Percentiles rank a stretch among this genome's conserved stretches.
Evolutionary conservation across 2,888 invertebrate species (phyloP).

Genomic region (Iphiclides podalirius): DNA sequence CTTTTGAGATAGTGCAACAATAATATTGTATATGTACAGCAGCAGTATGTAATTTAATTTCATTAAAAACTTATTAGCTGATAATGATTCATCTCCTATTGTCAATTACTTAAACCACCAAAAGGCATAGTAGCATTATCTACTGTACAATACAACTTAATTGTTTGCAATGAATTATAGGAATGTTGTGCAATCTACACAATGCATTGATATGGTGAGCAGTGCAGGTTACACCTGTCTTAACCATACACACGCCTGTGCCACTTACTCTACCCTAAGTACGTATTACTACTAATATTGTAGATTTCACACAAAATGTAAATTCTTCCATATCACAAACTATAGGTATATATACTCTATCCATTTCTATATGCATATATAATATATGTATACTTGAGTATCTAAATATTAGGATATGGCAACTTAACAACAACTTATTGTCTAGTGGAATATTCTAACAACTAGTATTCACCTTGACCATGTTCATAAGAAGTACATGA

Average conservation of each 20-base stretch:
- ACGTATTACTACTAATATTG: slow-evolving; percentile 49
- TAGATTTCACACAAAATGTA: slow-evolving; percentile 70
- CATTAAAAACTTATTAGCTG: no score
- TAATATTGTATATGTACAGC: slow-evolving; percentile 4
- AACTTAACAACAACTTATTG: slow-evolving; percentile 77
- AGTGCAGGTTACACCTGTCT: slow-evolving; percentile 4
- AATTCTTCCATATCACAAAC: slow-evolving; percentile 78
- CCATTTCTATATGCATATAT: slow-evolving; percentile 63
- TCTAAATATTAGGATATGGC: slow-evolving; percentile 78
- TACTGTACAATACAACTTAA: neutral
- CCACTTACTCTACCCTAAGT: slow-evolving; percentile 32
- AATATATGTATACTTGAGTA: slow-evolving; percentile 70
- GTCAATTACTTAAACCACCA: no score
- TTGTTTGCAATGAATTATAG: neutral
- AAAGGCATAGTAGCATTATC: no score
- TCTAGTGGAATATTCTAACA: slow-evolving; percentile 67
- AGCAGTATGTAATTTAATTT: neutral
- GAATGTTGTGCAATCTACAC: slow-evolving; percentile 13
- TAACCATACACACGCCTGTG: slow-evolving; percentile 11
- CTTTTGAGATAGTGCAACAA: slow-evolving; percentile 18
- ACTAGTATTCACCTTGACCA: slow-evolving; percentile 18
- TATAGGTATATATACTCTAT: slow-evolving; percentile 72
- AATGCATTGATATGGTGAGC: slow-evolving; percentile 4
- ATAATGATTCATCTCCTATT: no score
- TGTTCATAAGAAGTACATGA: neutral